Conservation (phyloP, 2,888 invertebrate species). For the Tinea semifulvella region DNA sequence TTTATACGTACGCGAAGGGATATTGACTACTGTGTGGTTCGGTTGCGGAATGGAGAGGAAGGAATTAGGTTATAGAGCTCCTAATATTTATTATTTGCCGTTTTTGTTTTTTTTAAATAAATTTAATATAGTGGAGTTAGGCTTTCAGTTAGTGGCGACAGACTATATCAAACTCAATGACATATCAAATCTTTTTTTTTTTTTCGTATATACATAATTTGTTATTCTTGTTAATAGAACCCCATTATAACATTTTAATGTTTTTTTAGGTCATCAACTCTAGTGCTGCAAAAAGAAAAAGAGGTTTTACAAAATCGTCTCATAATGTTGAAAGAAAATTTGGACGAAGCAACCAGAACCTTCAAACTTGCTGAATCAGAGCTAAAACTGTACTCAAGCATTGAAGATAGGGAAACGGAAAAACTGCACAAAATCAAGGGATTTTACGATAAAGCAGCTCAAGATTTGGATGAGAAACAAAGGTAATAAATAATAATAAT, state of each 20-base stretch:
- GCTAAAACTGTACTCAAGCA: constrained; percentile 77
- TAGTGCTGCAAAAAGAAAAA: constrained; percentile 75
- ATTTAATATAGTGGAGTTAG: too few relatives aligned
- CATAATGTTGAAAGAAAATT: constrained; percentile 72
- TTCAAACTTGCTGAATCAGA: constrained; percentile 76
- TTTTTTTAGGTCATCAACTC: constrained; percentile 56
- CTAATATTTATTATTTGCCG: too few relatives aligned
- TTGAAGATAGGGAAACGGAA: constrained; percentile 67
- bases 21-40: too few relatives aligned
- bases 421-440: constrained; percentile 69
- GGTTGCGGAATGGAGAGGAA: too few relatives aligned
- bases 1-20: too few relatives aligned
- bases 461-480: constrained; percentile 62
- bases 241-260: background rate
- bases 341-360: constrained; percentile 72
- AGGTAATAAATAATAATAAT: constrained; percentile 26
- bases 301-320: constrained; percentile 74
- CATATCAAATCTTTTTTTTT: too few relatives aligned
- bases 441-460: constrained; percentile 45
- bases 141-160: too few relatives aligned
- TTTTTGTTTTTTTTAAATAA: too few relatives aligned
- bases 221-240: too few relatives aligned
- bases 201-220: too few relatives aligned
- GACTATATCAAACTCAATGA: too few relatives aligned
- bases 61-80: too few relatives aligned